Base-by-base conservation (phyloP, 1,140 invertebrate genomes). In the Mactra quadrangularis region DNA sequence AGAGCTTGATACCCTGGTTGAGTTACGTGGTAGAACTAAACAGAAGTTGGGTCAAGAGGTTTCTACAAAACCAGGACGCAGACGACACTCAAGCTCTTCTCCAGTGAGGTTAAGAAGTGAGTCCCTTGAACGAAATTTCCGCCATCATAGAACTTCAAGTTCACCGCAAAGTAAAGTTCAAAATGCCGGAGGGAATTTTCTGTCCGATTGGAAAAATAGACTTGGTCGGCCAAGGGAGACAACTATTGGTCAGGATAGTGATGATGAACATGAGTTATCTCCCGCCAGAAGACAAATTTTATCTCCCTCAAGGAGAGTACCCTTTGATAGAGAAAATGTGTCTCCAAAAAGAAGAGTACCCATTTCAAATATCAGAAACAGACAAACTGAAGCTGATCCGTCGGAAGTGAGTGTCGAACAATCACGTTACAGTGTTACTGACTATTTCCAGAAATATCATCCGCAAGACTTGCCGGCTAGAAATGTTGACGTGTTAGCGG, bases 361-460 rank as follows among this genome's bases (percentile, higher is more conserved):
- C 11, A 19, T 27, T 25, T 4, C 22, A 45, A 27, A n/a, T 52
- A 52, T n/a, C 11, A 52, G 29, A 27, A 27, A 45, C n/a, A 41
- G 33, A 41, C n/a, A 6, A 22, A 0, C 27, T 19, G 2, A 25
- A 62, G 17, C 25, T 29, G 50, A 52, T 47, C 47, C 35, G 33
- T 55, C 71, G 41, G 59, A 72, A n/a, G 41, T 79, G 17, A 66
- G 59, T 57, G 77, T 70, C 9, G 84, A 84, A 59, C 71, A 85
- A 27, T 87, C 86, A 25, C 52, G 88, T 25, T 87, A 89, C 60
- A 90, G 88, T 84, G 84, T 89, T 19, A 88, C 87, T 9, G 88
- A 90, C 41, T 89, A 90, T 74, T 90, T 90, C 59, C 77, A 75
- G 35, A 90, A 88, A 74, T 90, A 90, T 79, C 79, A 81, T 47